Evolutionary conservation across 1,140 invertebrate species (phyloP).

Genomic region (Cydia splendana): DNA sequence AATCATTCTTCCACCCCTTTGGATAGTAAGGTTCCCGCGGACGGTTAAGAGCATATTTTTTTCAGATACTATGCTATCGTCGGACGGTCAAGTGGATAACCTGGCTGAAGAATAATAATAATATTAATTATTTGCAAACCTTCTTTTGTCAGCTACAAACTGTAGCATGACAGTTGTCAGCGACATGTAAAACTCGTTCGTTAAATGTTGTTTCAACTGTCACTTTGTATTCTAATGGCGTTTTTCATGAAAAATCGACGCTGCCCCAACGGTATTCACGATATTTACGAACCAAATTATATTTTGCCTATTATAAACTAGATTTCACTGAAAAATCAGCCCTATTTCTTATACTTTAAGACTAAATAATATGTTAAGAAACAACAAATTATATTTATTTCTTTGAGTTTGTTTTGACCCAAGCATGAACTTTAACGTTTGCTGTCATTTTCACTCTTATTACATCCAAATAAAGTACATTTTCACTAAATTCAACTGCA

Average conservation of each 20-base stretch:
- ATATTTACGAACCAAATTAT: slow-evolving; percentile 1
- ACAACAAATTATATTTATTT: background rate
- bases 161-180: background rate
- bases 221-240: slow-evolving; percentile 33
- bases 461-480: background rate
- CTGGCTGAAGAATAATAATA: background rate
- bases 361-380: background rate
- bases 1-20: no score
- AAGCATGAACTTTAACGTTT: slow-evolving; percentile 15
- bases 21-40: no score
- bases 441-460: background rate
- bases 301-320: background rate
- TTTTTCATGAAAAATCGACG: slow-evolving; percentile 56
- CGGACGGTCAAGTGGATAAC: no score
- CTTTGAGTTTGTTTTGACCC: slow-evolving; percentile 27
- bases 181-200: background rate
- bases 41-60: no score
- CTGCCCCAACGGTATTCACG: slow-evolving; percentile 49
- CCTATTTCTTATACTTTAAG: background rate
- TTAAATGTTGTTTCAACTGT: background rate
- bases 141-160: background rate
- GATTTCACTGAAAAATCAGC: background rate
- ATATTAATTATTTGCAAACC: background rate
- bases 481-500: background rate
- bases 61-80: no score